Percentiles rank a stretch among this genome's conserved stretches.
phyloP scores from a whole-genome alignment of 2,797 vertebrate species.

The Catostomus latipinnis region DNA sequence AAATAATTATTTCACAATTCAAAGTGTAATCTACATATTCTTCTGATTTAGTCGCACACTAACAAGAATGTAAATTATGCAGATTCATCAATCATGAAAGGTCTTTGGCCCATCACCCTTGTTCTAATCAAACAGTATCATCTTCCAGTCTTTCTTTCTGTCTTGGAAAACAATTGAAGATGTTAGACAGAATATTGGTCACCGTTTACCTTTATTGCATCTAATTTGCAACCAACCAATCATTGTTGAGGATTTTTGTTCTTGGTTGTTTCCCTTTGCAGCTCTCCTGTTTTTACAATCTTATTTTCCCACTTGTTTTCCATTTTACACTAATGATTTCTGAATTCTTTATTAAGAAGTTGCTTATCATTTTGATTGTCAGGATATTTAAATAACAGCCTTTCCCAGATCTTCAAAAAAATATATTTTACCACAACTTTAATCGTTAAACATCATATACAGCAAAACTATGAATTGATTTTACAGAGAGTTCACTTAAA shows the following conservation, averaged over 20 bases:
- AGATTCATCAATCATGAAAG: background rate
- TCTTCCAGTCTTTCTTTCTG: no score
- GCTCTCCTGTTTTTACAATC: constrained; percentile 3
- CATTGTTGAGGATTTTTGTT: background rate
- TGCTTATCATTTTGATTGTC: background rate
- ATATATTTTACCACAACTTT: background rate
- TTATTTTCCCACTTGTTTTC: constrained; percentile 24
- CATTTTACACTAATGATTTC: background rate
- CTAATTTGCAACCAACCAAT: no score
- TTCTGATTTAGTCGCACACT: background rate
- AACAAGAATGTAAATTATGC: background rate
- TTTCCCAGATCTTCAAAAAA: background rate
- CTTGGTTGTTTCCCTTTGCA: background rate
- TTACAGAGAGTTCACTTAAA: no score
- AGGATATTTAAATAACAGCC: background rate
- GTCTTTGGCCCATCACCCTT: background rate
- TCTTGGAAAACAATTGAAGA: no score
- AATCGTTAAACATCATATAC: background rate
- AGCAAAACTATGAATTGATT: background rate
- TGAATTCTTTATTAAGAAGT: background rate
- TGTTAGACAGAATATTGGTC: no score
- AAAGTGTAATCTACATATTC: background rate
- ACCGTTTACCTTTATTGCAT: no score
- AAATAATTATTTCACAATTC: background rate
- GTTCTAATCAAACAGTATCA: no score